Base-by-base conservation (phyloP, 2,888 invertebrate species). In the Helobdella robusta region DNA sequence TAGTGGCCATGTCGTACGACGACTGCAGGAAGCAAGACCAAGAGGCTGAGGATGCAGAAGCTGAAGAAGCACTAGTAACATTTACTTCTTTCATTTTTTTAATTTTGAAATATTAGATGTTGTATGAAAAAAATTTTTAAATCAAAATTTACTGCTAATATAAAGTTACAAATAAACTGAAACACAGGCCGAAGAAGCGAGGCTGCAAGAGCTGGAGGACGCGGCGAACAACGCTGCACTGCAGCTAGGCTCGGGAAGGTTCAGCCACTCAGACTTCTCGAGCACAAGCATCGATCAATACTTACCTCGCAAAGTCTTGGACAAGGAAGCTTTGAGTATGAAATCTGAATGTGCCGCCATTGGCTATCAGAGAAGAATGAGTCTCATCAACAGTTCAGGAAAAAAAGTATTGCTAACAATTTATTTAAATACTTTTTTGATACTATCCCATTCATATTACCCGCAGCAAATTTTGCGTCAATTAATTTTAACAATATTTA, bases 1-100 rank as follows among this genome's bases (percentile, higher is more conserved):
- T 97, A 82, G 95, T 95, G 82, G 94, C 95, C 76, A 95, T 95
- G 94, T 93, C 93, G 64, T 97, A 97, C 83, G 94, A 95, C 81
- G 95, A 97, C 83, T 85, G 94, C 81, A 93, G 94, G 65, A 72
- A 72, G 60, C 72, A 72, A 65, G 72, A 78, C 68, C 70, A 73
- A n/a, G 81, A 79, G 0, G 91, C 91, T 75, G 86, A 76, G 40
- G 75, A 73, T 11, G 75, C 72, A 70, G 70, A 66, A n/a, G 65
- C 59, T 15, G 65, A 67, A 46, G 67, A 63, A 23, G 50, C 48
- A 6, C 28, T 67, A 65, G 67, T 66, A 32, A 11, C 23, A 20
- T 15, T n/a, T 50, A 28, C 11, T 59, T n/a, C 11, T 11, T 11
- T 52, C 8, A 11, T 52, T 11, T 52, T 52, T 52, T 52, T 20